Evolutionary conservation across 2,888 invertebrate species (phyloP).

Genomic region (Euspilapteryx auroguttella): DNA sequence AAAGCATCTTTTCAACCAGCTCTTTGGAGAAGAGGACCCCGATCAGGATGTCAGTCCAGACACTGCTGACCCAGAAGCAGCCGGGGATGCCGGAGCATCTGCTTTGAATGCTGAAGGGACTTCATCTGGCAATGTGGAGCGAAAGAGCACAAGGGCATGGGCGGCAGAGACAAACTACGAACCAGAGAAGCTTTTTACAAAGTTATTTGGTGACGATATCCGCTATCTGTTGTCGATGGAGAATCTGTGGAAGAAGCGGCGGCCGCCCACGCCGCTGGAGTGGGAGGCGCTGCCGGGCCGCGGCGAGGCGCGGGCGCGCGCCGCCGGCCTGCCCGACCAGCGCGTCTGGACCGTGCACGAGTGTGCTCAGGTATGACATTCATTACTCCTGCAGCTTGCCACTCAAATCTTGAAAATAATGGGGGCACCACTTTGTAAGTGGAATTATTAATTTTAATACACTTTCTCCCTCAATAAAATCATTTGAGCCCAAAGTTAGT

Average conservation of each 20-base stretch:
- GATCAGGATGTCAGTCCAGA: conserved; percentile 98
- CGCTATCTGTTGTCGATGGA: conserved; percentile 92
- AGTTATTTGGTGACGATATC: conserved; percentile 94
- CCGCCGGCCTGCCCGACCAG: conserved; percentile 69
- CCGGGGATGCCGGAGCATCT: conserved; percentile 67
- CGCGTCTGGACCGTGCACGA: conserved; percentile 78
- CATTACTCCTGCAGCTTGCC: too few relatives aligned
- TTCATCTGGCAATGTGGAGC: conserved; percentile 52
- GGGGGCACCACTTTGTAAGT: too few relatives aligned
- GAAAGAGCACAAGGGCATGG: conserved; percentile 84
- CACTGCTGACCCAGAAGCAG: conserved; percentile 91
- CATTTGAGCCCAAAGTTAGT: too few relatives aligned
- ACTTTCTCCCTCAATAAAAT: too few relatives aligned
- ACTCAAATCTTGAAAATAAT: too few relatives aligned
- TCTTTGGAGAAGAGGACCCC: conserved; percentile 96
- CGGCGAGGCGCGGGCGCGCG: conserved; percentile 37
- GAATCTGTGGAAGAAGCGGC: conserved; percentile 91
- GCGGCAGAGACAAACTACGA: conserved; percentile 83
- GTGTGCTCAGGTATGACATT: conserved; percentile 55
- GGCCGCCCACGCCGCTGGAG: conserved; percentile 78
- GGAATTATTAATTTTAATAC: too few relatives aligned
- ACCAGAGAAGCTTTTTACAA: conserved; percentile 83
- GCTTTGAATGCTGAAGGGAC: conserved; percentile 54
- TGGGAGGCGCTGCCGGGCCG: conserved; percentile 69
- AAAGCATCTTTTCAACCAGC: conserved; percentile 98